These are phyloP conservation scores for Orchesellides sinensis DNA, from an alignment of 2,888 invertebrate species.

Conservation along the genomic window DNA sequence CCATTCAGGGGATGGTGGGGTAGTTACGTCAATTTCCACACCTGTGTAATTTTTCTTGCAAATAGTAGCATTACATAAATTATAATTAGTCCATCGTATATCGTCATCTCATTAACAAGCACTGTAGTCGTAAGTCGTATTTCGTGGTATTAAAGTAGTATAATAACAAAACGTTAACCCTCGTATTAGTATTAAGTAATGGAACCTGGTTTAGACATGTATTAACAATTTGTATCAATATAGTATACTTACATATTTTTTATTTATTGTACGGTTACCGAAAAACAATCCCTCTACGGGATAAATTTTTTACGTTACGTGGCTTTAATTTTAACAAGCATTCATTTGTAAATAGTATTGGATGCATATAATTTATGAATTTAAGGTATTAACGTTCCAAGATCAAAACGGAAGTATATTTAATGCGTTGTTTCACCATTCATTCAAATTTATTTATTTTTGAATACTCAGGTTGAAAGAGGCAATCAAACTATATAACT, in stretches of 20 bases:
- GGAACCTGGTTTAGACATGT: constrained; percentile 32
- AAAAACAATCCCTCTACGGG: background rate
- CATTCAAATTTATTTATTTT: constrained; percentile 44
- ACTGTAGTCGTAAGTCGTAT: background rate
- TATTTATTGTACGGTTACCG: constrained; percentile 42
- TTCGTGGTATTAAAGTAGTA: background rate
- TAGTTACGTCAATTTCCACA: constrained; percentile 56
- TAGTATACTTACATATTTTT: constrained; percentile 10
- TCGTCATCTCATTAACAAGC: constrained; percentile 5
- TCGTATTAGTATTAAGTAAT: constrained; percentile 5
- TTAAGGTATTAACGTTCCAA: constrained; percentile 1
- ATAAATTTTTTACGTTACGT: background rate
- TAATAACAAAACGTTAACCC: background rate
- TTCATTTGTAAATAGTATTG: constrained; percentile 47
- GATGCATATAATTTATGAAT: background rate
- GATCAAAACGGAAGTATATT: background rate
- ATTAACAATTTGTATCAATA: constrained; percentile 3
- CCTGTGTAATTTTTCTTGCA: constrained; percentile 38
- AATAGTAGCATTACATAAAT: background rate
- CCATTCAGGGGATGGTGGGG: background rate
- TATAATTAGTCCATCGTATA: background rate
- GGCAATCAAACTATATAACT: constrained; percentile 39
- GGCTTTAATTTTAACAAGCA: constrained; percentile 25
- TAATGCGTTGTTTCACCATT: background rate
- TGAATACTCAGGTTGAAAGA: constrained; percentile 43